Evolutionary conservation across 2,797 vertebrate species (phyloP).

Genomic region (Clamator glandarius): DNA sequence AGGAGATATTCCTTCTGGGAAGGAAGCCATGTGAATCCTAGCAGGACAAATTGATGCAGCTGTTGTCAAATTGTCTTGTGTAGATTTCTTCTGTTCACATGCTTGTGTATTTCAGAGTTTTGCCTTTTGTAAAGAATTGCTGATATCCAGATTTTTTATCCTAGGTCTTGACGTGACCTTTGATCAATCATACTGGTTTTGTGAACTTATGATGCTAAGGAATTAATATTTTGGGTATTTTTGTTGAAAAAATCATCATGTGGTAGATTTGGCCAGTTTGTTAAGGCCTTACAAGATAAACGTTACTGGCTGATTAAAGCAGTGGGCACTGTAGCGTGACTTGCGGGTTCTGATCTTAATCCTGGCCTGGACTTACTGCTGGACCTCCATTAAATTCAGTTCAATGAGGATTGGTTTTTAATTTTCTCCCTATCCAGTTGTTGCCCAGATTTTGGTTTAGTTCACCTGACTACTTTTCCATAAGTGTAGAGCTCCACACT

Average conservation of each 20-base stretch:
- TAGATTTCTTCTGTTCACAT: background rate
- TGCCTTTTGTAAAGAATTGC: background rate
- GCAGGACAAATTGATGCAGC: background rate
- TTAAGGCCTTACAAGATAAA: background rate
- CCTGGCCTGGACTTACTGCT: background rate
- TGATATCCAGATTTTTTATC: background rate
- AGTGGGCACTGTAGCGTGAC: background rate
- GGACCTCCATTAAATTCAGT: background rate
- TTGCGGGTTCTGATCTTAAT: background rate
- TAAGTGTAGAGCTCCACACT: background rate
- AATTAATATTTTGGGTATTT: background rate
- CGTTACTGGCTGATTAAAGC: background rate
- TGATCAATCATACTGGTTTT: background rate
- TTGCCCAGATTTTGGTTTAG: background rate
- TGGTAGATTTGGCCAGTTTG: background rate
- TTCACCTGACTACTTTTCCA: background rate
- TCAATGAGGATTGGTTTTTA: background rate
- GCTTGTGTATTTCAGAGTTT: background rate
- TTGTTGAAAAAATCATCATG: background rate
- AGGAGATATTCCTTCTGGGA: conserved; percentile 10
- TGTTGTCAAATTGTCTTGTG: background rate
- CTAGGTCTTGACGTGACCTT: background rate
- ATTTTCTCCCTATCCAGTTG: background rate
- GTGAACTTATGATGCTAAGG: background rate
- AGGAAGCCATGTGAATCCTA: conserved; percentile 23